Evolutionary conservation across 2,888 invertebrate species (phyloP).

Genomic region (Leptinotarsa rubiginosa): DNA sequence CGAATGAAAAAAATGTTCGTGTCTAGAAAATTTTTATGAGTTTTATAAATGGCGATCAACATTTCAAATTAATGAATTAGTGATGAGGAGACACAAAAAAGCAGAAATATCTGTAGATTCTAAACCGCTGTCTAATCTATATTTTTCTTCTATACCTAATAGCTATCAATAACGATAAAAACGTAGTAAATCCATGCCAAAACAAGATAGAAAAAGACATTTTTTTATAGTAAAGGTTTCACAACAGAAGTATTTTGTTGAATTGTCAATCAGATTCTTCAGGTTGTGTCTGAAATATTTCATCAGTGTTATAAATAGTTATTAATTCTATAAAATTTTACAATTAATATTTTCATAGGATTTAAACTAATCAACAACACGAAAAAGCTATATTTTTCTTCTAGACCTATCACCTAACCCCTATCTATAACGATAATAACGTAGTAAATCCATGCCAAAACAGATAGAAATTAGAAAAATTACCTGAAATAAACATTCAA

Average conservation of each 20-base stretch:
- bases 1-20: no score
- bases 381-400: constrained; percentile 10
- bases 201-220: constrained; percentile 13
- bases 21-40: no score
- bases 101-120: neutral
- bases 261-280: no score
- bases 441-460: constrained; percentile 32
- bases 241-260: no score
- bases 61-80: no score
- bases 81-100: no score
- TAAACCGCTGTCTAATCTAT: neutral
- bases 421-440: constrained; percentile 5
- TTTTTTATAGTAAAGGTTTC: no score
- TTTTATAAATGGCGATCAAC: no score
- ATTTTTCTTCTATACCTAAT: constrained; percentile 11
- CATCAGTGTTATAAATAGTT: no score
- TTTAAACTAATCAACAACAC: neutral
- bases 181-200: constrained; percentile 27
- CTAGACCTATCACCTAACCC: constrained; percentile 18
- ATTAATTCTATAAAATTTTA: no score
- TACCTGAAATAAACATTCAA: constrained; percentile 38
- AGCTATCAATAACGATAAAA: constrained; percentile 1
- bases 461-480: constrained; percentile 22
- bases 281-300: no score
- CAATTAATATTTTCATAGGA: no score